Evolutionary conservation across 2,113 vertebrate genomes (phyloP).

Genomic region (Callaeas wilsoni): DNA sequence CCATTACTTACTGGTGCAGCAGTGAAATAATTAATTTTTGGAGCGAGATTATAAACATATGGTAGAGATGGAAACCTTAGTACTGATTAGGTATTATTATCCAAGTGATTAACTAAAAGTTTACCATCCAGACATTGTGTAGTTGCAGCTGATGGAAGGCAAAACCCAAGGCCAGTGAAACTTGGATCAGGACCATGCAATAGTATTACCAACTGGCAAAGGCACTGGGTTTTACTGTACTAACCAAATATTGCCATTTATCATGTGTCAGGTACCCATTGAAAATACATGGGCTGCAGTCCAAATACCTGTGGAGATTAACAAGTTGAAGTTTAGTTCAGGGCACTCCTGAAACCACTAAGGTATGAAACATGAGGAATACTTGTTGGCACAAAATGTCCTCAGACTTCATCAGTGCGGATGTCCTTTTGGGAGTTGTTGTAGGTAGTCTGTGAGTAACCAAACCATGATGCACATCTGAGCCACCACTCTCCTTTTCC

Average conservation of each 20-base stretch:
- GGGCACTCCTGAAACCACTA: not conserved
- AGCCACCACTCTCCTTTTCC: not conserved
- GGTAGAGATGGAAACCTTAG: not conserved
- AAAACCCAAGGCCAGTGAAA: not conserved
- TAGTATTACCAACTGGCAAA: not conserved
- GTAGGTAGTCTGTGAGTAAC: not conserved
- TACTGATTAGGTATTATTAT: not conserved
- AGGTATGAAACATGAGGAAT: not conserved
- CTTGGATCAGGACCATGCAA: not conserved
- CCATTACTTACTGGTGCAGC: not conserved
- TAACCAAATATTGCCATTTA: not conserved
- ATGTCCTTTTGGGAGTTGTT: not conserved
- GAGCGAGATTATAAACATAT: not conserved
- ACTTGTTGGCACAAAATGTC: not conserved
- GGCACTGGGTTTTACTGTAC: not conserved
- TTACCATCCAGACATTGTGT: not conserved
- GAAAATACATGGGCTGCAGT: not conserved
- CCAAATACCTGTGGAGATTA: conserved; percentile 1
- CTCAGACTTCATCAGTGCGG: not conserved
- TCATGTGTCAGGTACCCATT: not conserved
- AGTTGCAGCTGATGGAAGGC: not conserved
- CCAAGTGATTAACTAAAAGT: not conserved
- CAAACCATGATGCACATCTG: not conserved
- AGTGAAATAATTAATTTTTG: not conserved
- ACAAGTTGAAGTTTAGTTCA: not conserved